Evolutionary conservation across 2,797 vertebrate species (phyloP), one percentile per base, ranked within the genome.

Genomic region (Ptychobarbus kaznakovi): DNA sequence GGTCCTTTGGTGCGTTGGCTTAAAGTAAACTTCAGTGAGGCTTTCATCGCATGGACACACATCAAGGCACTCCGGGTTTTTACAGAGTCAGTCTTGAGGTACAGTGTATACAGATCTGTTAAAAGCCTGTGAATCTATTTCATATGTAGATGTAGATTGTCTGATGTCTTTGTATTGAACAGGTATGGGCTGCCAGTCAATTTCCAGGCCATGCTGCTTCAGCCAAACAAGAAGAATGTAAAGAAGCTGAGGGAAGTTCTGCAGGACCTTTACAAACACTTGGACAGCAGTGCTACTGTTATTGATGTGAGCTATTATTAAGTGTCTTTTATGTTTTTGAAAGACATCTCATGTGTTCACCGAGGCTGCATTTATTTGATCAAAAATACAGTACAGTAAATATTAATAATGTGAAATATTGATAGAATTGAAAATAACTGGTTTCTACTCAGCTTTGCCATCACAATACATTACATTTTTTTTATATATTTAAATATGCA

Each of bases 1-100:
- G 98, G 98, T 12, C 97, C 97, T 81, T 95, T 99, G 53, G 98
- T 99, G 73, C 96, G 98, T 86, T 99, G 98, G 98, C 95, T 99
- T 88, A 99, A 99, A 93, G 98, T 99, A 74, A 99, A 99, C 95
- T 99, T 99, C 95, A 99, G 98, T 88, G 98, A 99, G 95, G 97
- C 97, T 46, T 99, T 99, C 91, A 99, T 99, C 80, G 97, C 97
- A 0, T 99, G 97, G 98, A 98, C 98, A 93, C 97, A 98, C 78
- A 97, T 99, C 90, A 99, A 99, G 95, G 98, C 97, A 0, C 93
- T 99, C 18, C 89, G 97, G 88, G 98, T 99, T 85, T 99, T 99
- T 90, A 97, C 99, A 87, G 97, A 99, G 89, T 99, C 98, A 81
- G 97, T 99, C 92, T 93, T 99, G 93, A 97, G 98, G 98, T 98